Conservation (phyloP, 92 coral and sea anemone genomes). For the Paragorgia papillata region DNA sequence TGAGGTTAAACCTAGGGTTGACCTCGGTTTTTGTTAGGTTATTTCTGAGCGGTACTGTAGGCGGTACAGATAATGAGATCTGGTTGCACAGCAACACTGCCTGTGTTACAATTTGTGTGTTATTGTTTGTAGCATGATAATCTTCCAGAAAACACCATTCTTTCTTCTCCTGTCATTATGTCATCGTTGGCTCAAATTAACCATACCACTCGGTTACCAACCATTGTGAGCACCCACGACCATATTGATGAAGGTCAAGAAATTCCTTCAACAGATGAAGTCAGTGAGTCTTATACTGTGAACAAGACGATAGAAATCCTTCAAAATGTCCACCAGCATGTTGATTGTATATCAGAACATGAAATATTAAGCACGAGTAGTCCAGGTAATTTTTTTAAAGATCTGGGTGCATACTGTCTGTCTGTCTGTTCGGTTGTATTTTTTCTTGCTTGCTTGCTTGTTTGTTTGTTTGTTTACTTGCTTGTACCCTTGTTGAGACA, state of each 20-base stretch:
- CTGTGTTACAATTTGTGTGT: neutral
- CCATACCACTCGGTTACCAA: neutral
- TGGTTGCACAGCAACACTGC: too few relatives aligned
- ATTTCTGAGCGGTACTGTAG: too few relatives aligned
- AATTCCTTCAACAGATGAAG: neutral
- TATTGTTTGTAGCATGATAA: neutral
- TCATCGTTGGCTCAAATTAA: neutral
- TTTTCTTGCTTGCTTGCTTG: too few relatives aligned
- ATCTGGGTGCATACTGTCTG: too few relatives aligned
- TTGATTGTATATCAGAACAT: conserved; percentile 29
- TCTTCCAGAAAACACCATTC: neutral
- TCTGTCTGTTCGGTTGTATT: too few relatives aligned
- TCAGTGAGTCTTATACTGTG: neutral
- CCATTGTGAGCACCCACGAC: neutral
- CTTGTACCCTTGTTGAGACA: too few relatives aligned
- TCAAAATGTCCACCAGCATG: conserved; percentile 14
- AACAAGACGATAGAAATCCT: conserved; percentile 1
- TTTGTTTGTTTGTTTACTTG: too few relatives aligned
- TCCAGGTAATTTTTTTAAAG: conserved; percentile 6
- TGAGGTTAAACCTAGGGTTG: too few relatives aligned
- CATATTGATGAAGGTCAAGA: neutral
- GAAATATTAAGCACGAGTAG: conserved; percentile 14
- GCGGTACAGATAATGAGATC: too few relatives aligned
- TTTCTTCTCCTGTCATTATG: neutral
- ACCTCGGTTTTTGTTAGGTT: too few relatives aligned